Base-by-base conservation (phyloP, 2,797 vertebrate species). In the Linurgus olivaceus region DNA sequence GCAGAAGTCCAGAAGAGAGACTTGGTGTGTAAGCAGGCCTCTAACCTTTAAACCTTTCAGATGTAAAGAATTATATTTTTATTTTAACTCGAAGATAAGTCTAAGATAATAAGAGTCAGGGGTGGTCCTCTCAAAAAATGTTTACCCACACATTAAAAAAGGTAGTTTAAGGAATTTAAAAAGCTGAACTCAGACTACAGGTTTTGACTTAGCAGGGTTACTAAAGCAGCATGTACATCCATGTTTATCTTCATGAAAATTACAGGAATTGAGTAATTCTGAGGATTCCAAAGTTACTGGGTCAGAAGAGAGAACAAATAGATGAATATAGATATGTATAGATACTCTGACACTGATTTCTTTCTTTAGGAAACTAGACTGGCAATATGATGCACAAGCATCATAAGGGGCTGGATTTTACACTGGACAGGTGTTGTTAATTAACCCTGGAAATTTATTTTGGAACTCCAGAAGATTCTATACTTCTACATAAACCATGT, bases 281-380 rank as follows among this genome's bases (percentile, higher is more conserved):
- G 33, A 83, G 61, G 20, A 58, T 88, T 91, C 35, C 38, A 25
- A 79, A 87, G 11, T 63, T 76, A 73, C 0, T 71, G 33, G 3
- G 9, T 77, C 61, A 90, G 52, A 90, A 91, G 66, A 85, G 19
- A 86, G 51, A 79, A 55, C n/a, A 77, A 88, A 37, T 2, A 79
- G 55, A 35, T 54, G 7, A 71, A 48, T 59, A n/a, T 20, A 70
- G 37, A 20, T 33, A 37, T 29, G 47, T 38, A 45, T 13, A 71
- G 52, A 18, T 57, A 59, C 25, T 65, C 9, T 19, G 24, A 44
- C 8, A 61, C 5, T 10, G 4, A 7, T 45, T 31, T 70, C 33
- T 87, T 84, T 75, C 57, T 26, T 76, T 45, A 61, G n/a, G 48
- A 93, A 87, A 62, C 12, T 51, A 23, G 28, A 71, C 23, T 23